Evolutionary conservation across 2,113 vertebrate species (phyloP), one percentile per base, ranked within the genome.

Genomic region (Lethenteron reissneri): DNA sequence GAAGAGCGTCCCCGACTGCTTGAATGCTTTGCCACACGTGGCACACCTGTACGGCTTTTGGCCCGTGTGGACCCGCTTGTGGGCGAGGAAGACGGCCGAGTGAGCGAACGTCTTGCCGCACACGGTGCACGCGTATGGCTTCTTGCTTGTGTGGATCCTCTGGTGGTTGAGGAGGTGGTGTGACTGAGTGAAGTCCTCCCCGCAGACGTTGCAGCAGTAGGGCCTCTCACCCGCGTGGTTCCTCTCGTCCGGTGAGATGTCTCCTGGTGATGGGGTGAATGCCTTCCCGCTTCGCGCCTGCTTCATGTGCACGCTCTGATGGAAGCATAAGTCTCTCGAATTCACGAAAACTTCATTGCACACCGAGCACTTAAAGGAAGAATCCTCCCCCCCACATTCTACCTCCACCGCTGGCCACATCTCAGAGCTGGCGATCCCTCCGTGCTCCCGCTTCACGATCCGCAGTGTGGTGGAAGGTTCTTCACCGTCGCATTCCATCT

Each of bases 41-140:
- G 64, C n/a, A 11, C 64, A 68, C 64, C 25, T 68, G 11, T 68
- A 68, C 9, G 64, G 64, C n/a, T 25, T n/a, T 25, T 68, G n/a
- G n/a, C 64, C 64, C 64, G 64, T 68, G 64, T 68, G 64, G n/a
- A 68, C 64, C 64, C 64, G 64, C 64, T 17, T 68, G 64, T 68
- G 64, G 11, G n/a, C 64, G n/a, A 17, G 7, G 25, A 68, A 9
- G 25, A 17, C n/a, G 64, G n/a, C n/a, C 64, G 64, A 68, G n/a
- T 68, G n/a, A 17, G n/a, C 64, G 3, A 17, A 68, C 2, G 64
- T 25, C 64, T 68, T 68, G 9, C 64, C 64, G 11, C 64, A 68
- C n/a, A 68, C 64, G 11, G 64, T 11, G 64, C 64, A 68, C 64
- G 9, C 25, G 64, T 68, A 68, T 2, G 64, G 64, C 64, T 25